Evolutionary conservation across 2,113 vertebrate species (phyloP).

Genomic region (Nibea albiflora): DNA sequence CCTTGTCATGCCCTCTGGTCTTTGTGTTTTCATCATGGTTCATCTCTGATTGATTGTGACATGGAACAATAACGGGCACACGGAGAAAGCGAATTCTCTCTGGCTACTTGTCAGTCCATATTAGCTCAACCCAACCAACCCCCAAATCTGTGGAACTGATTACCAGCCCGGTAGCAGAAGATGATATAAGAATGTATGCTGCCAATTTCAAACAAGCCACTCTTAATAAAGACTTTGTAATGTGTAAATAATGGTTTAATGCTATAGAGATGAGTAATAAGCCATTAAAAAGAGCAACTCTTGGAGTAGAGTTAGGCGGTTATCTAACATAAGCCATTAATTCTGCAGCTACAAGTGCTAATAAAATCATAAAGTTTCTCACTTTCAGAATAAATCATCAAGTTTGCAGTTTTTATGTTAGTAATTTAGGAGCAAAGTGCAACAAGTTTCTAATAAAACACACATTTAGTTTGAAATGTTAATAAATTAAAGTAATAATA

Average conservation of each 20-base stretch:
- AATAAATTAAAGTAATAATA: neutral
- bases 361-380: neutral
- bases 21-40: constrained; percentile 78
- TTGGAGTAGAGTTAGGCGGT: neutral
- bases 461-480: neutral
- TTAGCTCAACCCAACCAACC: constrained; percentile 65
- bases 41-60: constrained; percentile 78
- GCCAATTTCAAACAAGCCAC: neutral
- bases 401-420: neutral
- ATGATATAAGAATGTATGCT: constrained; percentile 16
- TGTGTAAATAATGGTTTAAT: neutral
- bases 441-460: neutral
- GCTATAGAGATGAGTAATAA: neutral
- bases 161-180: constrained; percentile 17
- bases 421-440: neutral
- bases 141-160: constrained; percentile 30
- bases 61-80: constrained; percentile 74
- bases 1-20: constrained; percentile 67
- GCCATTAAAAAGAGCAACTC: neutral
- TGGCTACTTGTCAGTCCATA: constrained; percentile 75
- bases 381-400: neutral
- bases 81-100: constrained; percentile 76
- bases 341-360: neutral
- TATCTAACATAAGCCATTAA: neutral
- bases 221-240: constrained; percentile 1